Conservation (phyloP, 2,888 invertebrate genomes). For the Nowickia ferox region DNA sequence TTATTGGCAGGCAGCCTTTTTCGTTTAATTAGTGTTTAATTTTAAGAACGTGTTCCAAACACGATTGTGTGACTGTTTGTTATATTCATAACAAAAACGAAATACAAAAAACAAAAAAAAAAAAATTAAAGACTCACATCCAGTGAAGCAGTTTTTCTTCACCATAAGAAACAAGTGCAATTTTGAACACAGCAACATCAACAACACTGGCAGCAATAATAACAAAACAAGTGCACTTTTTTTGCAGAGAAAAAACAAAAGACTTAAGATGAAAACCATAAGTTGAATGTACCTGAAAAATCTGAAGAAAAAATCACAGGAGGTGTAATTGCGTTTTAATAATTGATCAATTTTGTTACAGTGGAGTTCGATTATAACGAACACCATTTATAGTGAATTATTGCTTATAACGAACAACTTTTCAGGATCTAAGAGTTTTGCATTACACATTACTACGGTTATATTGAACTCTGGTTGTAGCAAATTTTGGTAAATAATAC, state of each 20-base stretch:
- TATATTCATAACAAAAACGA: slow-evolving; percentile 40
- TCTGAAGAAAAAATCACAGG: slow-evolving; percentile 31
- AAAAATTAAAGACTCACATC: slow-evolving; percentile 57
- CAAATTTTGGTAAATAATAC: too few species aligned
- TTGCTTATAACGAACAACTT: too few species aligned
- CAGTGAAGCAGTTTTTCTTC: slow-evolving; percentile 44
- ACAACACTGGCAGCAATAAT: slow-evolving; percentile 28
- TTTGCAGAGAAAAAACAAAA: slow-evolving; percentile 37
- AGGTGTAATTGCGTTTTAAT: background rate
- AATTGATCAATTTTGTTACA: too few species aligned
- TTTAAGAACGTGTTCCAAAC: slow-evolving; percentile 67
- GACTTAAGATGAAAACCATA: slow-evolving; percentile 62
- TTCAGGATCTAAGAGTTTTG: too few species aligned
- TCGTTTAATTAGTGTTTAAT: slow-evolving; percentile 69
- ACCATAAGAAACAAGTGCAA: slow-evolving; percentile 65
- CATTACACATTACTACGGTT: too few species aligned
- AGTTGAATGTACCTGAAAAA: background rate
- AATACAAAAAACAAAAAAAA: slow-evolving; percentile 31
- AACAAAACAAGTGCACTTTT: slow-evolving; percentile 57
- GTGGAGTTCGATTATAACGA: too few species aligned
- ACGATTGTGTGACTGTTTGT: slow-evolving; percentile 53
- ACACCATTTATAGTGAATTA: too few species aligned
- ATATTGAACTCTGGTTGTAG: too few species aligned
- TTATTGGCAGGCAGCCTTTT: slow-evolving; percentile 60
- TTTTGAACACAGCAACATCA: slow-evolving; percentile 40